A percentile compares a stretch with the other conserved stretches of the same genome.
Conservation (phyloP, 2,888 invertebrate species). For the Oscheius sp. region DNA sequence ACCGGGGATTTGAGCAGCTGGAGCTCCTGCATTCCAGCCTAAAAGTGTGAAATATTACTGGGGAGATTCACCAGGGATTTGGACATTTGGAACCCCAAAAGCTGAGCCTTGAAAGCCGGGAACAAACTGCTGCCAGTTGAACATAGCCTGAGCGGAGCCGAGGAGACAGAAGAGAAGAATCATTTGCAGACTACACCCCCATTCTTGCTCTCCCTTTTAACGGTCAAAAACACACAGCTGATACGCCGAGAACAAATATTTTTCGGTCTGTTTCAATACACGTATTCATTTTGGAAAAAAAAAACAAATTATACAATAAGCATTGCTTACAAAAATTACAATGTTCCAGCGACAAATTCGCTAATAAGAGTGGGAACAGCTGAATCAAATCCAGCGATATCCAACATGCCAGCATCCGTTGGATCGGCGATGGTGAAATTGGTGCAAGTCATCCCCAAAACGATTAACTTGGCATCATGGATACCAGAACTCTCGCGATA, state of each 20-base stretch:
- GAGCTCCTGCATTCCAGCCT: too few species aligned
- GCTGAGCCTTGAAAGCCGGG: not conserved
- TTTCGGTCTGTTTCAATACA: not conserved
- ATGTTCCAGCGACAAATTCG: slow-evolving; percentile 14
- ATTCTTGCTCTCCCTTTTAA: not conserved
- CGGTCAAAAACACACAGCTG: not conserved
- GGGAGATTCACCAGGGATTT: too few species aligned
- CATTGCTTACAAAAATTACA: slow-evolving; percentile 10
- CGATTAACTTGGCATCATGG: slow-evolving; percentile 58
- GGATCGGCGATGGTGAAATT: slow-evolving; percentile 71
- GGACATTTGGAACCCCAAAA: not conserved
- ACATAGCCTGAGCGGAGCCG: not conserved
- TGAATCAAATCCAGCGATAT: slow-evolving; percentile 40
- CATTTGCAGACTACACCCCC: not conserved
- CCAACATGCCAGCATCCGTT: slow-evolving; percentile 71
- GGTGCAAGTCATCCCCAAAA: not conserved
- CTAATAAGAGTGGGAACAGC: slow-evolving; percentile 19
- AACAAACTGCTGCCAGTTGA: slow-evolving; percentile 8
- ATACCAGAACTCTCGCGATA: slow-evolving; percentile 74
- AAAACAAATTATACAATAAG: not conserved
- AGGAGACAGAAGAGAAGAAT: not conserved
- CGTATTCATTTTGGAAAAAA: not conserved
- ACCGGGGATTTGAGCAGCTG: too few species aligned
- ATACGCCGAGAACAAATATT: slow-evolving; percentile 1
- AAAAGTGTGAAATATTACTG: too few species aligned